Base-by-base conservation (phyloP, 2,888 invertebrate genomes). In the Megastigmus dorsalis region DNA sequence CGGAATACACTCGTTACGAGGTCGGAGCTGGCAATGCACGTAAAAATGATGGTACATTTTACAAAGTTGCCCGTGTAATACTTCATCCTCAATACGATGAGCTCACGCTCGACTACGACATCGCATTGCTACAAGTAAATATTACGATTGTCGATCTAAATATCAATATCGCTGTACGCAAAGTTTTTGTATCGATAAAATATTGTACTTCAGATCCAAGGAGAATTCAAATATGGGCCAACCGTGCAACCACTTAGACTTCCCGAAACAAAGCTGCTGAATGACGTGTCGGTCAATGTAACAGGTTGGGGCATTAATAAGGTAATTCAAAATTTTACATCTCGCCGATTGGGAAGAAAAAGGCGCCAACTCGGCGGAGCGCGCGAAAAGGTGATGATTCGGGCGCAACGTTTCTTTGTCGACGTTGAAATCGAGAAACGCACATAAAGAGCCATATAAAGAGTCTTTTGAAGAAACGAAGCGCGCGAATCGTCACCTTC, bases 41-140 rank as follows among this genome's bases (percentile, higher is more conserved):
- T 45, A 76, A 52, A 18, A 26, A 72, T 18, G 36, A 30, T 2
- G 81, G 78, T 10, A 68, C 36, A 2, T 20, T 18, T 41, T 79
- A 80, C 60, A 0, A 6, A 1, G 33, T 83, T 3, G 77, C 78
- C 15, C 67, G 13, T 1, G 54, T 79, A 2, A 82, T 89, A n/a
- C 77, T 80, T 28, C 90, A 89, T 48, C 83, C 86, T 6, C 15
- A 55, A 0, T 89, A 87, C 78, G 76, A 80, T 69, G 20, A 77
- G 0, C n/a, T 13, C 0, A 87, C 85, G 0, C 82, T 82, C 9
- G 90, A 91, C 79, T 90, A 88, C 69, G 90, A 90, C 41, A 87
- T 89, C 15, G 85, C 89, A 3, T 70, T 90, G 28, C 63, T 90
- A 23, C 81, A 88, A 83, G 87, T 88, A 60, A 20, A 71, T 33